Conservation (phyloP, 2,797 vertebrate genomes). For the Hydrolagus colliei region DNA sequence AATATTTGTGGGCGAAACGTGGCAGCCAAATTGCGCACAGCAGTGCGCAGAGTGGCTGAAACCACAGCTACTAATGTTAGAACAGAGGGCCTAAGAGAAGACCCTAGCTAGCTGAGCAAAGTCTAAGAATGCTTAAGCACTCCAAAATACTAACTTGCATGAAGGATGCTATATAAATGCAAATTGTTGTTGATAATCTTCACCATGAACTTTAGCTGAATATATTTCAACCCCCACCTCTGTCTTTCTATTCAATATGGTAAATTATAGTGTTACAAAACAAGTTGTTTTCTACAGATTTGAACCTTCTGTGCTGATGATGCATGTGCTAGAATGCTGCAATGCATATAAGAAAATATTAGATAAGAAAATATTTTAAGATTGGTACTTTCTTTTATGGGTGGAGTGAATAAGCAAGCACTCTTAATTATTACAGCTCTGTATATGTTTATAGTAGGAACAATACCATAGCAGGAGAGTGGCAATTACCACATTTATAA, state of each 20-base stretch:
- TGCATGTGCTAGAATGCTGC: background rate
- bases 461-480: slow-evolving; percentile 24
- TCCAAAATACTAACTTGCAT: too few species aligned
- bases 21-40: too few species aligned
- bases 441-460: slow-evolving; percentile 32
- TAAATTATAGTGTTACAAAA: background rate
- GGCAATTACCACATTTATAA: slow-evolving; percentile 36
- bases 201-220: too few species aligned
- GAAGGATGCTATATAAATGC: too few species aligned
- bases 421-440: slow-evolving; percentile 24
- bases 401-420: background rate
- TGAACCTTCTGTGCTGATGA: background rate
- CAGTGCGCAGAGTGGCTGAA: too few species aligned
- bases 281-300: background rate
- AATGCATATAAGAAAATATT: background rate
- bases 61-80: too few species aligned
- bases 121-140: too few species aligned
- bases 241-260: background rate
- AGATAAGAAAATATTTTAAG: background rate
- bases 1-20: too few species aligned
- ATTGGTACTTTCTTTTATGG: background rate
- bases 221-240: too few species aligned
- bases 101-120: too few species aligned
- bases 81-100: too few species aligned
- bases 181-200: too few species aligned